A percentile compares a stretch with the other conserved stretches of the same genome.
Conservation (phyloP, 2,888 invertebrate genomes). For the Spodoptera exigua region DNA sequence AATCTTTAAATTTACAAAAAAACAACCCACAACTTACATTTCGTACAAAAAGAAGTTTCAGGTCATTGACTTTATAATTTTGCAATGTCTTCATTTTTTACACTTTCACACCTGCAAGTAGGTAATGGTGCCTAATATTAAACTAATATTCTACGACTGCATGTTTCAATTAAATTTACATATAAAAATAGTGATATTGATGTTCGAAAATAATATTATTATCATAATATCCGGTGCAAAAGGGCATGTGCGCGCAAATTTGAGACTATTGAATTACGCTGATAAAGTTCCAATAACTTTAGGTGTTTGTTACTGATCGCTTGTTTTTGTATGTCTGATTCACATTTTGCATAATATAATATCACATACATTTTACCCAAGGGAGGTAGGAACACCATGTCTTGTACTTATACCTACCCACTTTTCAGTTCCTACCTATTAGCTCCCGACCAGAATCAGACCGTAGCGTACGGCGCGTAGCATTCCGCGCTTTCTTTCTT, state of each 20-base stretch:
- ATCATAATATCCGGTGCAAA: slow-evolving; percentile 32
- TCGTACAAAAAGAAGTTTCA: not conserved
- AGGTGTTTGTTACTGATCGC: slow-evolving; percentile 7
- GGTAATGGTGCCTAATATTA: not conserved
- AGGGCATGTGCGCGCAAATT: slow-evolving; percentile 46
- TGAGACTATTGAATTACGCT: slow-evolving; percentile 45
- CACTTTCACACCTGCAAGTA: not conserved
- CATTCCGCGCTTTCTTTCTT: no score
- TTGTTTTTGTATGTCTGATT: slow-evolving; percentile 11
- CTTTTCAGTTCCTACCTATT: no score
- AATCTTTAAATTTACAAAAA: not conserved
- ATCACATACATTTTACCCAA: not conserved
- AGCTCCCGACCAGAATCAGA: no score
- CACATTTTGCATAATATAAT: slow-evolving; percentile 11
- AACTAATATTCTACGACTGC: not conserved
- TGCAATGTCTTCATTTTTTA: slow-evolving; percentile 5
- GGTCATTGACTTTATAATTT: not conserved
- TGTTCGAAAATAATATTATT: slow-evolving; percentile 24
- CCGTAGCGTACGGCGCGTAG: no score
- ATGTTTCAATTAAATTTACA: slow-evolving; percentile 2
- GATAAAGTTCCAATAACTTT: slow-evolving; percentile 29
- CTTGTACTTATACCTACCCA: no score
- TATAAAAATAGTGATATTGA: slow-evolving; percentile 14
- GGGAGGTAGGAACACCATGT: no score
- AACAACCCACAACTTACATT: not conserved